A percentile compares a stretch with the other conserved stretches of the same genome.
Evolutionary conservation across 2,797 vertebrate genomes (phyloP).

Genomic region (Diplodus puntazzo): DNA sequence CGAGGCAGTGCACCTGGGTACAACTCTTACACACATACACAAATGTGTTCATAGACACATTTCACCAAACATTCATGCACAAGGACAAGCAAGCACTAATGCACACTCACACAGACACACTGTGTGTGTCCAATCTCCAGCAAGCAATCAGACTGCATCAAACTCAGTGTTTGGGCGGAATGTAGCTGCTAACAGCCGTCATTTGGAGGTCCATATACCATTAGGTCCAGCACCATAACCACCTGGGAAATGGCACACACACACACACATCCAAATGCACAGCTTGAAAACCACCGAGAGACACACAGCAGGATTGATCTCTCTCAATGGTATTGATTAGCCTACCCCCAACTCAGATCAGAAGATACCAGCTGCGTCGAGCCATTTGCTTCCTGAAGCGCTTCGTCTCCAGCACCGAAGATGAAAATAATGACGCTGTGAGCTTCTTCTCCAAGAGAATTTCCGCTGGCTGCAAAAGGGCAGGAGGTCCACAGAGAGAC

Average conservation of each 20-base stretch:
- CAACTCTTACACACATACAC: conserved; percentile 47
- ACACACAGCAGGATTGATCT: conserved; percentile 72
- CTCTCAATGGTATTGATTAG: conserved; percentile 77
- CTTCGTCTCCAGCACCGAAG: conserved; percentile 66
- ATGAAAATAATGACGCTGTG: conserved; percentile 76
- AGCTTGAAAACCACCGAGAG: conserved; percentile 53
- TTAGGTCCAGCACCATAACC: conserved; percentile 54
- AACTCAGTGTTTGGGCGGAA: conserved; percentile 27
- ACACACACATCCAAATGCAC: conserved; percentile 42
- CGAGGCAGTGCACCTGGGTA: conserved; percentile 83
- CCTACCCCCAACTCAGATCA: conserved; percentile 73
- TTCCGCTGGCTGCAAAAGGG: conserved; percentile 73
- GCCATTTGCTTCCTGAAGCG: conserved; percentile 73
- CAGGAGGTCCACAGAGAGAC: conserved; percentile 75
- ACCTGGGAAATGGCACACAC: conserved; percentile 62
- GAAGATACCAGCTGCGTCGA: conserved; percentile 80
- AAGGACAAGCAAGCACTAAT: conserved; percentile 17
- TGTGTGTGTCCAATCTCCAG: conserved; percentile 9
- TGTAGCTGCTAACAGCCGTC: conserved; percentile 23
- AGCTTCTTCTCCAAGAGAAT: conserved; percentile 61
- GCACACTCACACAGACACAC: background rate
- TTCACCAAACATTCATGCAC: conserved; percentile 18
- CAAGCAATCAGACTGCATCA: conserved; percentile 26
- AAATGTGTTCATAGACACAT: conserved; percentile 19
- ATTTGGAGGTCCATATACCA: conserved; percentile 52